These are phyloP conservation scores for Muricea muricata DNA, from an alignment of 92 coral and sea anemone genomes.

Conservation along the genomic window DNA sequence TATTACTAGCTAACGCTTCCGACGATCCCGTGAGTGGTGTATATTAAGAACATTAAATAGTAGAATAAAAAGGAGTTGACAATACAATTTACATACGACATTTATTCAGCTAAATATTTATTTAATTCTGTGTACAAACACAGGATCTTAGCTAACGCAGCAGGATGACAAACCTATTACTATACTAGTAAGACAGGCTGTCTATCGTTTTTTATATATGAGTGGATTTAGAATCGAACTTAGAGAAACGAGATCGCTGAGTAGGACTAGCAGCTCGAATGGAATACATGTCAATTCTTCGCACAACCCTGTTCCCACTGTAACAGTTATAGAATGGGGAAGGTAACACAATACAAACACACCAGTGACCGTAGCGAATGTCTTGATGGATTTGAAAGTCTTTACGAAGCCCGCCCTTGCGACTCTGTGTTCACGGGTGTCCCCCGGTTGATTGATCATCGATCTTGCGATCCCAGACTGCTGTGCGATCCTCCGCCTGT, in stretches of 20 bases:
- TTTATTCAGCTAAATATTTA: not conserved
- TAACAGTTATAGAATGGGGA: not conserved
- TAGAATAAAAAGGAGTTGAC: too few species aligned
- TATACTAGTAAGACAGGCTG: not conserved
- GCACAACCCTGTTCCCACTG: not conserved
- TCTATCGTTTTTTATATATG: not conserved
- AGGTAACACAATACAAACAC: not conserved
- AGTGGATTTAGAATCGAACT: constrained; percentile 22
- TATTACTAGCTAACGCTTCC: too few species aligned
- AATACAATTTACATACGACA: too few species aligned
- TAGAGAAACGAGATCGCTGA: not conserved
- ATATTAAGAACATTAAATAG: too few species aligned
- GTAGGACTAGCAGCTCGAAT: not conserved
- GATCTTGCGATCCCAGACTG: not conserved
- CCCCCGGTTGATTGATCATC: not conserved
- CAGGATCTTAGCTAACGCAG: not conserved
- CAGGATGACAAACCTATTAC: not conserved
- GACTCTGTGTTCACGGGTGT: not conserved
- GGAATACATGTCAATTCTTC: constrained; percentile 24
- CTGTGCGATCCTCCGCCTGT: constrained; percentile 8
- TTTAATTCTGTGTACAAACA: too few species aligned
- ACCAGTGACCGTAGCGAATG: constrained; percentile 13
- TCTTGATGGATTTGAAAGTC: not conserved
- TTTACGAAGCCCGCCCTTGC: not conserved
- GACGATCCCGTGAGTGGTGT: too few species aligned